Evolutionary conservation across 2,888 invertebrate species (phyloP).

Genomic region (Dryobota labecula): DNA sequence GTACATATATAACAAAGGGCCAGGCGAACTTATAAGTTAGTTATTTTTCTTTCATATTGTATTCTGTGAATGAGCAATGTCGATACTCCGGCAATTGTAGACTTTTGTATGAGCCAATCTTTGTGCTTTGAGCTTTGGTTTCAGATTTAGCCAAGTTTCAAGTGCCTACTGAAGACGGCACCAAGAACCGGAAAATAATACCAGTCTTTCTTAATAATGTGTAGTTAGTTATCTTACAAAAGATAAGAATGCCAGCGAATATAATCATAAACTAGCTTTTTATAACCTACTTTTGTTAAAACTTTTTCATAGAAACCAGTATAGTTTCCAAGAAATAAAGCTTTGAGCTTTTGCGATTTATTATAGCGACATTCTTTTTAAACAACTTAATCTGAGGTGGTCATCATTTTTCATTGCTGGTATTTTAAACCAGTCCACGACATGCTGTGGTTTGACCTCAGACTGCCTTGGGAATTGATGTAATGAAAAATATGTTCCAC

Average conservation of each 20-base stretch:
- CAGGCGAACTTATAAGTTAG: too few relatives aligned
- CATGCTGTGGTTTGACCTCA: constrained; percentile 22
- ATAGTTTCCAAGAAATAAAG: constrained; percentile 36
- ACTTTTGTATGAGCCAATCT: too few relatives aligned
- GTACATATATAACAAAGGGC: too few relatives aligned
- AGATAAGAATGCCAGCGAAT: background rate
- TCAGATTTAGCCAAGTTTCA: background rate
- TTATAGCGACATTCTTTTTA: constrained; percentile 33
- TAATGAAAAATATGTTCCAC: background rate
- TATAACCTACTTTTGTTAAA: constrained; percentile 1
- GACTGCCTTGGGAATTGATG: constrained; percentile 12
- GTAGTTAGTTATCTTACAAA: background rate
- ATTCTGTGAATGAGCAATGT: too few relatives aligned
- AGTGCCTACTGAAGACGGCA: too few relatives aligned
- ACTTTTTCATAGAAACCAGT: constrained; percentile 17
- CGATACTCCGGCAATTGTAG: too few relatives aligned
- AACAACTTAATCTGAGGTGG: constrained; percentile 43
- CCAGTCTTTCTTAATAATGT: too few relatives aligned
- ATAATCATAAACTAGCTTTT: constrained; percentile 16
- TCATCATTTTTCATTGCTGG: constrained; percentile 13
- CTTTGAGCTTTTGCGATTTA: constrained; percentile 36
- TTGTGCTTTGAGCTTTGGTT: background rate
- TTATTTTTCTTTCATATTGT: too few relatives aligned
- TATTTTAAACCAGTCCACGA: constrained; percentile 45
- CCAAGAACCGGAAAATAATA: too few relatives aligned